Conservation (phyloP, 2,113 vertebrate genomes). For the Pedionomus torquatus region DNA sequence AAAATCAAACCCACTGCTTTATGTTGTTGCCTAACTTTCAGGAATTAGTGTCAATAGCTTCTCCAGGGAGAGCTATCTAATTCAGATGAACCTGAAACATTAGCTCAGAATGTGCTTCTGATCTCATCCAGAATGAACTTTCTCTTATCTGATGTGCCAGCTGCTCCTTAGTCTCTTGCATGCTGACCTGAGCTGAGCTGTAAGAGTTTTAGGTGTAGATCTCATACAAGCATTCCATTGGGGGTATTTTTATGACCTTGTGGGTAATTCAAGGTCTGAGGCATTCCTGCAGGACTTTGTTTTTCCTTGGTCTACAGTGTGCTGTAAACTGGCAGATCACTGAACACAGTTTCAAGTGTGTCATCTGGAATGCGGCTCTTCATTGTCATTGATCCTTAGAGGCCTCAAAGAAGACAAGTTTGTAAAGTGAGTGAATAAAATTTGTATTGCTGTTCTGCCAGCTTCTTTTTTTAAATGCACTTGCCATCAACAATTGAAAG, state of each 20-base stretch:
- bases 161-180: not conserved
- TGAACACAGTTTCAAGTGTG: not conserved
- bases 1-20: not conserved
- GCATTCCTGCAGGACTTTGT: not conserved
- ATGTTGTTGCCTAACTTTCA: not conserved
- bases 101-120: not conserved
- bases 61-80: not conserved
- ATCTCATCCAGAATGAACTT: not conserved
- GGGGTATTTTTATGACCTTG: not conserved
- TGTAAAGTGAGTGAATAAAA: constrained; percentile 28
- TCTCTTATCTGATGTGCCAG: not conserved
- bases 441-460: not conserved
- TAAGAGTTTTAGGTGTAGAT: not conserved
- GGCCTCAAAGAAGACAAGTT: not conserved
- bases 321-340: not conserved
- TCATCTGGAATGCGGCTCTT: not conserved
- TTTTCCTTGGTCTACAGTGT: not conserved
- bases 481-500: constrained; percentile 13
- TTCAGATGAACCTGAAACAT: not conserved
- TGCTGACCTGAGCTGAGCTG: not conserved
- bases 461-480: not conserved
- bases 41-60: not conserved
- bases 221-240: not conserved
- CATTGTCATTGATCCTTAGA: constrained; percentile 13
- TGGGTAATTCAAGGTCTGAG: not conserved